Evolutionary conservation across 2,113 vertebrate species (phyloP).

Genomic region (Otolemur garnettii): DNA sequence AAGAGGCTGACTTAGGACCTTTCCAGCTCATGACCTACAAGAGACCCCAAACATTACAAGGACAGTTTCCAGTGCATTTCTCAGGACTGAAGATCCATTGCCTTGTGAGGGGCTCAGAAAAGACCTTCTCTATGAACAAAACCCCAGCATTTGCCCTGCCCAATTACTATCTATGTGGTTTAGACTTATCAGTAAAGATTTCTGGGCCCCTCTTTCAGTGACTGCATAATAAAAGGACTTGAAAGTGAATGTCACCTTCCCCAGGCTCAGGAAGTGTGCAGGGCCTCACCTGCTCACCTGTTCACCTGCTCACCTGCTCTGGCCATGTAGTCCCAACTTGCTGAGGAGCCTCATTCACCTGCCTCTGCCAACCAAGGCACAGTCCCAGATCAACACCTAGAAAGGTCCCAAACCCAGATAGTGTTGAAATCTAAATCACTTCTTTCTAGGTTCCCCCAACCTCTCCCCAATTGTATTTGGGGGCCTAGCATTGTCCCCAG

Average conservation of each 20-base stretch:
- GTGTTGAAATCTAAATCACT: background rate
- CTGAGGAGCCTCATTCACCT: background rate
- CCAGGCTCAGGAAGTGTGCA: fast-evolving
- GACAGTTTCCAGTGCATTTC: background rate
- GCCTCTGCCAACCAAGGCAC: background rate
- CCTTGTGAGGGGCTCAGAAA: background rate
- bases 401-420: background rate
- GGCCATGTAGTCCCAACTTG: background rate
- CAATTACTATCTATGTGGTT: background rate
- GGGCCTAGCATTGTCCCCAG: background rate
- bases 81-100: background rate
- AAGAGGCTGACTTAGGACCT: background rate
- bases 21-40: background rate
- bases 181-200: background rate
- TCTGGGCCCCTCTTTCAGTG: background rate
- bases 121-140: background rate
- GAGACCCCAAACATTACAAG: background rate
- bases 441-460: background rate
- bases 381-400: background rate
- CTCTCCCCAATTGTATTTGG: background rate
- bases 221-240: background rate
- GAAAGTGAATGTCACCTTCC: background rate
- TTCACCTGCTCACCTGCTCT: background rate
- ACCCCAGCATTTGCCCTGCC: background rate
- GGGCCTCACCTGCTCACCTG: background rate